Evolutionary conservation across 2,888 invertebrate species (phyloP), one percentile per base, ranked within the genome.

Genomic region (Rotaria sp.): DNA sequence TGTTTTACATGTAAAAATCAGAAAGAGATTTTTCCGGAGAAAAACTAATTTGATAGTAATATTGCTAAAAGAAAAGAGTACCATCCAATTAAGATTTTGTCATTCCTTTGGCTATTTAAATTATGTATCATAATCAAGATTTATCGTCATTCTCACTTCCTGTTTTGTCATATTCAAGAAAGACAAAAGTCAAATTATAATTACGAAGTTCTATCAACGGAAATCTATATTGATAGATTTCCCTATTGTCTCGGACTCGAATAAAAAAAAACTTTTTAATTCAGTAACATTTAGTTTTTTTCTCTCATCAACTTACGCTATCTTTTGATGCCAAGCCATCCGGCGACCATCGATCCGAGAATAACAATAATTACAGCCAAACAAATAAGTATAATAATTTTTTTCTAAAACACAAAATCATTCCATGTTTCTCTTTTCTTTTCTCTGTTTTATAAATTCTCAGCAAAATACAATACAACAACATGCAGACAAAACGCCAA

Each of bases 381-480:
- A 75, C 86, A 86, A 38, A 86, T 85, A 26, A 85, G 30, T 55
- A 86, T 86, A 85, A 86, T 86, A 55, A 86, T 86, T 85, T 86
- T 86, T 86, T 86, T 86, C 86, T 86, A 48, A 74, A 50, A 52
- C 38, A 18, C 5, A 21, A 85, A 50, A 85, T 11, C 2, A 21
- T 67, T n/a, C 24, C 67, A 67, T 35, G 4, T 67, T 5, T 30
- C 15, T 30, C 5, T 30, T 24, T 52, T 24, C 21, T 24, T 52
- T 24, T 45, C 45, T 45, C 13, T 45, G 45, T 45, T 50, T 15
- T 13, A 15, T 13, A 48, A 48, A 11, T 48, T 11, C 48, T 48
- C 48, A 48, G 10, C 48, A 48, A 48, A 11, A 48, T 11, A 48
- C 15, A 13, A 11, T 8, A 45, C 26, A 59, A 59, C 30, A 67